phyloP scores from a whole-genome alignment of 2,888 invertebrate genomes.

The Ypsolopha sequella region DNA sequence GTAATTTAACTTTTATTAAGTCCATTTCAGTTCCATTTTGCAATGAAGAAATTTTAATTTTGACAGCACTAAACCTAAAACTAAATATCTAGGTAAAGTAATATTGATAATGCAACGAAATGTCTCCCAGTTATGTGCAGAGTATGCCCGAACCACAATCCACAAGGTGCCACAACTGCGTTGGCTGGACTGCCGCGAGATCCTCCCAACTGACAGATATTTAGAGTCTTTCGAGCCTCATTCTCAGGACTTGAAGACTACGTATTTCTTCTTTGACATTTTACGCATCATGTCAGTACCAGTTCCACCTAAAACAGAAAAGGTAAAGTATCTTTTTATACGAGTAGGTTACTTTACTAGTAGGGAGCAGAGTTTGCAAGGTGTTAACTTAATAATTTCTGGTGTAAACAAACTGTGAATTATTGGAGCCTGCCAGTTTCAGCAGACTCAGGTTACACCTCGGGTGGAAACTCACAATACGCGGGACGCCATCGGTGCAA shows the following conservation, averaged over 20 bases:
- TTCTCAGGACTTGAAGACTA: slow-evolving; percentile 41
- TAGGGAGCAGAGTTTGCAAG: neutral
- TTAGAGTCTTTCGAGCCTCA: slow-evolving; percentile 30
- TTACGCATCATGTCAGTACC: slow-evolving; percentile 64
- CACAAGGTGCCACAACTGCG: slow-evolving; percentile 42
- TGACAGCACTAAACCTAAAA: no score
- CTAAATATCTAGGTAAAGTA: no score
- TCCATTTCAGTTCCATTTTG: no score
- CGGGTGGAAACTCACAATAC: no score
- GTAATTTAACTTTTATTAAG: no score
- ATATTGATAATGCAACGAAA: no score
- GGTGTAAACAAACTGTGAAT: neutral
- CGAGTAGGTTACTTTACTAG: neutral
- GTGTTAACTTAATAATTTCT: no score
- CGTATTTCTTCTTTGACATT: slow-evolving; percentile 56
- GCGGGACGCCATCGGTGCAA: no score
- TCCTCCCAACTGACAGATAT: slow-evolving; percentile 38
- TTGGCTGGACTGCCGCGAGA: slow-evolving; percentile 63
- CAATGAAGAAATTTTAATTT: no score
- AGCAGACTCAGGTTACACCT: no score
- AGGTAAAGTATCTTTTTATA: slow-evolving; percentile 26
- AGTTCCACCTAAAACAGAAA: slow-evolving; percentile 63
- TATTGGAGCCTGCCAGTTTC: no score
- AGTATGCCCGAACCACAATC: slow-evolving; percentile 54
- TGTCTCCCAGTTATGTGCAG: slow-evolving; percentile 43